Evolutionary conservation across 1,140 invertebrate genomes (phyloP).

Genomic region (Ceratitis capitata): DNA sequence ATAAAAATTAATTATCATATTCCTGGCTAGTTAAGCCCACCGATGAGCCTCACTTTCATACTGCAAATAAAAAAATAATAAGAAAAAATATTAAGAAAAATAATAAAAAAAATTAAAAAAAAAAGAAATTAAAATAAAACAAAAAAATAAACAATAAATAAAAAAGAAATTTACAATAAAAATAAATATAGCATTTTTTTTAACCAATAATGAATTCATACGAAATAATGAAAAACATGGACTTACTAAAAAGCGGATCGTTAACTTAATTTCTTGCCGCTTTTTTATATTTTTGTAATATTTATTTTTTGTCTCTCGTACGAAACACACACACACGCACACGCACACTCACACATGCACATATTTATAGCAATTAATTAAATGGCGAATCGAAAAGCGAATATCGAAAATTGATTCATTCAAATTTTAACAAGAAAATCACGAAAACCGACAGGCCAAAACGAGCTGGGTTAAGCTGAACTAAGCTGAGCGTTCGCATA

Average conservation of each 20-base stretch:
- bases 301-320: neutral
- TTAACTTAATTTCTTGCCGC: neutral
- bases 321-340: neutral
- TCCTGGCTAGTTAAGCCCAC: neutral
- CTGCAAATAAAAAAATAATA: neutral
- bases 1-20: slow-evolving; percentile 1
- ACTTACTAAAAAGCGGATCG: neutral
- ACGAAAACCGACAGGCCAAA: neutral
- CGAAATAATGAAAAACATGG: neutral
- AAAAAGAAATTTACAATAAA: too few species aligned
- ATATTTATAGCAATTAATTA: slow-evolving; percentile 20
- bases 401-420: slow-evolving; percentile 9
- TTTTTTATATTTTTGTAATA: neutral
- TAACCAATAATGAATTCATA: neutral
- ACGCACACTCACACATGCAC: too few species aligned
- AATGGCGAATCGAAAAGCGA: neutral
- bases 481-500: neutral
- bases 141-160: neutral
- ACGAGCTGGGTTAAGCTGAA: neutral
- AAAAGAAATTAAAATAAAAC: neutral
- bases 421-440: slow-evolving; percentile 24
- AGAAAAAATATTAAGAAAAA: neutral
- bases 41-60: neutral
- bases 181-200: neutral
- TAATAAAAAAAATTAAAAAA: neutral